A percentile compares a stretch with the other conserved stretches of the same genome.
Evolutionary conservation across 2,797 vertebrate species (phyloP).

Genomic region (Rhynchonycteris naso): DNA sequence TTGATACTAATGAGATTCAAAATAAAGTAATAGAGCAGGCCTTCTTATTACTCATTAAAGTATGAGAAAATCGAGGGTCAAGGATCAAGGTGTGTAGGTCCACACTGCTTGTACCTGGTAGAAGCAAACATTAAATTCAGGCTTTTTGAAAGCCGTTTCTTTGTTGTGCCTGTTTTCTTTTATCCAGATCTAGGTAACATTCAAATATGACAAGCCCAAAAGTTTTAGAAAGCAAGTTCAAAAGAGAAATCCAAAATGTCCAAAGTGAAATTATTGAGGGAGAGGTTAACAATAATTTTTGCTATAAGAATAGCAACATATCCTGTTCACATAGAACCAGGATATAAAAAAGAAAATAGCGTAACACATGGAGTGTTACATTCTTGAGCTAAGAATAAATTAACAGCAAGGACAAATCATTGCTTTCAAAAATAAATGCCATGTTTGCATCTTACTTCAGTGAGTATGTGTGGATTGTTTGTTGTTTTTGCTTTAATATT

Average conservation of each 20-base stretch:
- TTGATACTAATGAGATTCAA: slow-evolving; percentile 33
- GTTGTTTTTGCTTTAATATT: background rate
- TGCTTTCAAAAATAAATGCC: background rate
- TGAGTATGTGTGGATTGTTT: background rate
- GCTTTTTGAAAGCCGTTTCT: background rate
- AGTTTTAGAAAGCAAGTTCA: background rate
- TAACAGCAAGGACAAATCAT: background rate
- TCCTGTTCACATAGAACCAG: background rate
- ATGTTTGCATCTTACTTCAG: background rate
- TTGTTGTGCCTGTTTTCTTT: background rate
- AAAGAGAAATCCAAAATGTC: background rate
- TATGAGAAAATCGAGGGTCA: slow-evolving; percentile 21
- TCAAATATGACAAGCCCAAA: background rate
- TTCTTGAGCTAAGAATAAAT: background rate
- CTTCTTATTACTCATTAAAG: slow-evolving; percentile 54
- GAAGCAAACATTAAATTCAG: background rate
- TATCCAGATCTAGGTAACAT: background rate
- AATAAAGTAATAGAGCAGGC: background rate
- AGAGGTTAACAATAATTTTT: background rate
- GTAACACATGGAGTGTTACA: background rate
- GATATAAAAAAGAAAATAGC: background rate
- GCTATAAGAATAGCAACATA: background rate
- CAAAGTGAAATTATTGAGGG: background rate
- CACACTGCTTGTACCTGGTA: background rate
- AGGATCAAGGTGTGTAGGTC: background rate